Conservation (phyloP, 1,140 invertebrate genomes). For the Schlechtendalia chinensis region DNA sequence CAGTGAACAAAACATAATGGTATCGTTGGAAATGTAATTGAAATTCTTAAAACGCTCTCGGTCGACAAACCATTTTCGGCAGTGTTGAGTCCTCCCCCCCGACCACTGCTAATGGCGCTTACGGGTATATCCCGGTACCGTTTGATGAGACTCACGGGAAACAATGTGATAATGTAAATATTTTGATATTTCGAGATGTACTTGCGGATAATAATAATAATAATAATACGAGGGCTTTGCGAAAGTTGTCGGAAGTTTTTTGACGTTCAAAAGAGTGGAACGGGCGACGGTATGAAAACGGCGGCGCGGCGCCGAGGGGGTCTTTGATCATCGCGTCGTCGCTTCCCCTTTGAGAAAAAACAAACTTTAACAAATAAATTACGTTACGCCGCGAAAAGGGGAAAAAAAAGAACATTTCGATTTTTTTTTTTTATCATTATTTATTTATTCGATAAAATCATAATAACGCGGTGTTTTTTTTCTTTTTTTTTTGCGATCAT, state of each 20-base stretch:
- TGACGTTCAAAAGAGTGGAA: background rate
- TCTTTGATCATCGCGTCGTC: slow-evolving; percentile 6
- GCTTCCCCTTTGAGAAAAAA: background rate
- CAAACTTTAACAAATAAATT: background rate
- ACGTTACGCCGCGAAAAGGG: background rate
- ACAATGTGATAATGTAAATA: too few species aligned
- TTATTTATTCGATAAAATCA: slow-evolving; percentile 7
- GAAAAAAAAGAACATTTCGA: slow-evolving; percentile 5
- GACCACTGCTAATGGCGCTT: too few species aligned
- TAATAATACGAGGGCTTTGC: too few species aligned
- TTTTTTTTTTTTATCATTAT: background rate
- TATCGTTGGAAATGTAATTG: too few species aligned
- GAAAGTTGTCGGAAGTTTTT: background rate
- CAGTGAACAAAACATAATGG: too few species aligned
- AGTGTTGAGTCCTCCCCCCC: too few species aligned
- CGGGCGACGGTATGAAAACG: background rate
- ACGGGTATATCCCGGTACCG: too few species aligned
- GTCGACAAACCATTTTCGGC: too few species aligned
- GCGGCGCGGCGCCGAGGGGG: background rate
- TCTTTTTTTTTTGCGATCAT: background rate
- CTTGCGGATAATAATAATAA: too few species aligned
- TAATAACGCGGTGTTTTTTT: slow-evolving; percentile 11
- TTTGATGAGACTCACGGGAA: too few species aligned
- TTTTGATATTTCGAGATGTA: too few species aligned
- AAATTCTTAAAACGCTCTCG: too few species aligned